These are phyloP conservation scores for Epistrophe grossulariae DNA, from an alignment of 2,888 invertebrate genomes.

Conservation along the genomic window DNA sequence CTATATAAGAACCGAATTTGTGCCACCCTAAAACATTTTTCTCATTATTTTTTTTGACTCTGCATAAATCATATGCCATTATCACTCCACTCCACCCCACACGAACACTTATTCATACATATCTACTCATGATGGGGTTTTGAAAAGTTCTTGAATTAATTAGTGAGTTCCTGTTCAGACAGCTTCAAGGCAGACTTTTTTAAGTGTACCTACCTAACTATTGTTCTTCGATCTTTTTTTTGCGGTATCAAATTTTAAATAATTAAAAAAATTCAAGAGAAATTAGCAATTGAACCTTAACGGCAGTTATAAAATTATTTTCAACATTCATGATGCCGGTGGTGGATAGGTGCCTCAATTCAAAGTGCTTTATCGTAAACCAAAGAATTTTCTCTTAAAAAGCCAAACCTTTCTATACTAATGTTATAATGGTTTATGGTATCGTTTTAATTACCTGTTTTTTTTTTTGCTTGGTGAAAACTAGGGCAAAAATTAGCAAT, in stretches of 20 bases:
- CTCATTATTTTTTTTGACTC: background rate
- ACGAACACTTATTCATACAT: conserved; percentile 7
- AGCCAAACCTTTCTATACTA: background rate
- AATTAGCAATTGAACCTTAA: conserved; percentile 14
- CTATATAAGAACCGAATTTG: background rate
- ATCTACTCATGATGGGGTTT: conserved; percentile 19
- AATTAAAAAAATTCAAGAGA: conserved; percentile 1
- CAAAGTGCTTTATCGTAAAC: background rate
- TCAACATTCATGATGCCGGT: no score
- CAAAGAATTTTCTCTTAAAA: background rate
- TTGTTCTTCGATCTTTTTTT: background rate
- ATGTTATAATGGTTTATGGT: conserved; percentile 21
- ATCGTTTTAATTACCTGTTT: conserved; percentile 10
- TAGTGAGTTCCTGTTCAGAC: conserved; percentile 33
- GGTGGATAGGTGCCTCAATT: background rate
- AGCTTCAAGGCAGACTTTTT: conserved; percentile 20
- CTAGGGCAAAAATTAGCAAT: conserved; percentile 9
- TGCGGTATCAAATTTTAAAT: conserved; percentile 2
- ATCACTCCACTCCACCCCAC: background rate
- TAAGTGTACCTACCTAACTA: background rate
- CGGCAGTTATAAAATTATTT: background rate
- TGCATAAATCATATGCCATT: background rate
- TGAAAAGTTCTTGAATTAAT: conserved; percentile 61
- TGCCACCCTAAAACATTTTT: background rate
- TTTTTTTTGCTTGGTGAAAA: background rate